Percentiles rank a stretch among this genome's conserved stretches.
Conservation (phyloP, 2,113 vertebrate species). For the Probosciger aterrimus region DNA sequence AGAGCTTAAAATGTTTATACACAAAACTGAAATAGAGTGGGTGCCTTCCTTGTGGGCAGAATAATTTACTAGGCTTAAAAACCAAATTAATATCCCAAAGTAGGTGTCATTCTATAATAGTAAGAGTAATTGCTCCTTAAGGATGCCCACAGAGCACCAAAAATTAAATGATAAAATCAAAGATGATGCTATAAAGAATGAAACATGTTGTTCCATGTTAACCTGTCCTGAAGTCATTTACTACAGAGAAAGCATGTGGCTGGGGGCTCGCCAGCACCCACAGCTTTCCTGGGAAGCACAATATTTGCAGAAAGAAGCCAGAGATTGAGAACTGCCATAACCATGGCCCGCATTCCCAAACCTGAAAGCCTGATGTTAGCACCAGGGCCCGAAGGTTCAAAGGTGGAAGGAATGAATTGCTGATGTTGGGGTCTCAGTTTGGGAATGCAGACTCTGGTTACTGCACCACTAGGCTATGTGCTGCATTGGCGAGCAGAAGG, state of each 20-base stretch:
- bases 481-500: not conserved
- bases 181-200: not conserved
- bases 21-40: not conserved
- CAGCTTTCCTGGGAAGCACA: not conserved
- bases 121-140: not conserved
- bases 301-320: not conserved
- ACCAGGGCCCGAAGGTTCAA: not conserved
- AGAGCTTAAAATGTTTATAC: not conserved
- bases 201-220: accelerated
- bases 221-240: not conserved
- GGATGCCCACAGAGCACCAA: not conserved
- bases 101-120: not conserved
- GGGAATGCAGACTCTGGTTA: not conserved
- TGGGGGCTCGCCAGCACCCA: accelerated
- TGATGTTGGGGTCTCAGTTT: not conserved
- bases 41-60: not conserved
- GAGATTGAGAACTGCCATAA: not conserved
- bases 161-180: not conserved
- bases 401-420: not conserved
- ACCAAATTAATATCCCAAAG: not conserved
- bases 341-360: not conserved
- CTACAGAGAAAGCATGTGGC: not conserved
- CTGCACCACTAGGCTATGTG: not conserved
- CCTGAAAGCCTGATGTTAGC: not conserved
- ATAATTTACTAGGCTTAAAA: not conserved